A percentile compares a stretch with the other conserved stretches of the same genome.
Conservation (phyloP, 1,140 invertebrate species). For the Solen grandis region DNA sequence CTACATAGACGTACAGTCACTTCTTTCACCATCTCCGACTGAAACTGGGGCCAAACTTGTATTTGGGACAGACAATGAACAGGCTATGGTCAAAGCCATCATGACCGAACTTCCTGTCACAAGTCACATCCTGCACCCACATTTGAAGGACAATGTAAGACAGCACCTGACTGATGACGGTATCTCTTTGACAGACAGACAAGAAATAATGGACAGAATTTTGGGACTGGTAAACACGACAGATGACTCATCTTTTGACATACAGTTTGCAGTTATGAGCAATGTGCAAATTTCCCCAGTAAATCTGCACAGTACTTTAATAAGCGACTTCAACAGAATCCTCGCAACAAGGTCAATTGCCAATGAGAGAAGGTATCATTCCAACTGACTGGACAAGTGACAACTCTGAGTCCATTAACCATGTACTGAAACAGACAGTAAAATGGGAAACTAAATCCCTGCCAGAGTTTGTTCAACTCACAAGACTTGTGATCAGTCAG, state of each 20-base stretch:
- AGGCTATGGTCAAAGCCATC: conserved; percentile 34
- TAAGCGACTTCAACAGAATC: no score
- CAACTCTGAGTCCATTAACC: conserved; percentile 50
- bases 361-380: no score
- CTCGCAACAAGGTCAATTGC: conserved; percentile 19
- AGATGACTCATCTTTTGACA: no score
- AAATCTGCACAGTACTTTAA: no score
- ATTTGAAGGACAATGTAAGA: conserved; percentile 25
- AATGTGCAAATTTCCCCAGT: no score
- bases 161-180: conserved; percentile 17
- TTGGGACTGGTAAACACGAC: conserved; percentile 3
- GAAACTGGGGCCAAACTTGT: no score
- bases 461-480: conserved; percentile 11
- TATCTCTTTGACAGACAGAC: background rate
- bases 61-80: conserved; percentile 50
- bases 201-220: conserved; percentile 10
- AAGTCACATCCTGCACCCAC: conserved; percentile 11
- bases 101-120: conserved; percentile 15
- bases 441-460: conserved; percentile 54
- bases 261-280: no score
- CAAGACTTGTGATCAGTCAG: conserved; percentile 20
- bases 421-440: no score
- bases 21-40: no score
- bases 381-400: conserved; percentile 56
- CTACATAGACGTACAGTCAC: conserved; percentile 30